Percentiles rank a stretch among this genome's conserved stretches.
These are phyloP conservation scores for Larimichthys crocea DNA, from an alignment of 2,113 vertebrate genomes.

Conservation along the genomic window DNA sequence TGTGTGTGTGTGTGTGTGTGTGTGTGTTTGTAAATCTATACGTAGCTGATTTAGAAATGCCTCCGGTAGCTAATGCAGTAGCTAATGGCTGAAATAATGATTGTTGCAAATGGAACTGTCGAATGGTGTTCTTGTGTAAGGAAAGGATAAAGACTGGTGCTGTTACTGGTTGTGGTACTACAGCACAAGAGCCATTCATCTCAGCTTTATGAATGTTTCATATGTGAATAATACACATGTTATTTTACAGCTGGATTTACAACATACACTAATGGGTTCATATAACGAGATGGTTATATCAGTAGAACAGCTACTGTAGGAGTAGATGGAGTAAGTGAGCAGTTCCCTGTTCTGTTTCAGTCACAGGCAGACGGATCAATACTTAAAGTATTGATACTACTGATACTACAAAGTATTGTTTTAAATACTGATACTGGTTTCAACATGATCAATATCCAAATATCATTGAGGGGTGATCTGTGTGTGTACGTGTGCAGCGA, in stretches of 20 bases:
- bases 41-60: conserved; percentile 74
- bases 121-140: conserved; percentile 53
- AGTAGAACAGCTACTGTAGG: background rate
- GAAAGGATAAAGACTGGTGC: conserved; percentile 36
- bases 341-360: background rate
- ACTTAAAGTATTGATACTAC: background rate
- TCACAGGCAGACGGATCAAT: background rate
- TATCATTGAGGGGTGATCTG: background rate
- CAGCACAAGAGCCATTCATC: conserved; percentile 33
- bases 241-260: conserved; percentile 29
- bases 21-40: conserved; percentile 77
- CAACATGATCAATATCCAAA: background rate
- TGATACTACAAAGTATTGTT: background rate
- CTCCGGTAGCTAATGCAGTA: conserved; percentile 74
- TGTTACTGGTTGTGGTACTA: conserved; percentile 23
- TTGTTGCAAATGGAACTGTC: conserved; percentile 73
- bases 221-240: conserved; percentile 13
- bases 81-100: conserved; percentile 80
- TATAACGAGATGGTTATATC: background rate
- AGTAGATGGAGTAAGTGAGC: background rate
- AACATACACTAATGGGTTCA: background rate
- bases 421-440: background rate
- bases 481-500: background rate
- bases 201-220: conserved; percentile 41
- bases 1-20: conserved; percentile 26